phyloP scores from a whole-genome alignment of 2,888 invertebrate species.

The Pycnomerus fuliginosus region DNA sequence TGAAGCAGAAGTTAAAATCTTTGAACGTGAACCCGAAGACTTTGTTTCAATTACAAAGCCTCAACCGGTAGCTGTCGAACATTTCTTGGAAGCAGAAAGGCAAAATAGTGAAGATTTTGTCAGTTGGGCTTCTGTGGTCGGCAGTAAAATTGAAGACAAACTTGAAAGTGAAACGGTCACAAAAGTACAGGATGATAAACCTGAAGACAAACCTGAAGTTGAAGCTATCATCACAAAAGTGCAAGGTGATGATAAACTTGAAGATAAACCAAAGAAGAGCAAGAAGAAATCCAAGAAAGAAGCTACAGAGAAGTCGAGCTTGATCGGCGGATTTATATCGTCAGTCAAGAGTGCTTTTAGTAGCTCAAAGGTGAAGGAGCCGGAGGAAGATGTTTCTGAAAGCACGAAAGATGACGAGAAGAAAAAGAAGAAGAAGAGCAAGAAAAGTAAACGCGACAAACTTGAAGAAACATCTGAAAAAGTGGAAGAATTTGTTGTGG shows the following conservation, averaged over 20 bases:
- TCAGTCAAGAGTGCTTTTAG: constrained; percentile 38
- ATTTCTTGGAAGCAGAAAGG: constrained; percentile 12
- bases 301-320: constrained; percentile 20
- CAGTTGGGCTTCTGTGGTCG: constrained; percentile 29
- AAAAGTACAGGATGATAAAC: constrained; percentile 9
- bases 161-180: constrained; percentile 9
- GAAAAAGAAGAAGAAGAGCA: constrained; percentile 17
- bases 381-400: constrained; percentile 17
- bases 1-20: constrained; percentile 8
- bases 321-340: constrained; percentile 36
- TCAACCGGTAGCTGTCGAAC: constrained; percentile 5
- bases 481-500: background rate
- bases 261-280: constrained; percentile 12
- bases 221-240: constrained; percentile 4
- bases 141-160: constrained; percentile 10
- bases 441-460: constrained; percentile 14
- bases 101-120: constrained; percentile 8
- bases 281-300: constrained; percentile 18
- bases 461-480: constrained; percentile 1
- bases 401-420: constrained; percentile 10
- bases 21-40: constrained; percentile 34
- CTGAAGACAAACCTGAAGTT: constrained; percentile 4
- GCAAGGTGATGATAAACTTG: constrained; percentile 16
- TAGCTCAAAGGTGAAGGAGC: constrained; percentile 28
- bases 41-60: constrained; percentile 35